Evolutionary conservation across 1,140 invertebrate genomes (phyloP).

Genomic region (Maniola jurtina): DNA sequence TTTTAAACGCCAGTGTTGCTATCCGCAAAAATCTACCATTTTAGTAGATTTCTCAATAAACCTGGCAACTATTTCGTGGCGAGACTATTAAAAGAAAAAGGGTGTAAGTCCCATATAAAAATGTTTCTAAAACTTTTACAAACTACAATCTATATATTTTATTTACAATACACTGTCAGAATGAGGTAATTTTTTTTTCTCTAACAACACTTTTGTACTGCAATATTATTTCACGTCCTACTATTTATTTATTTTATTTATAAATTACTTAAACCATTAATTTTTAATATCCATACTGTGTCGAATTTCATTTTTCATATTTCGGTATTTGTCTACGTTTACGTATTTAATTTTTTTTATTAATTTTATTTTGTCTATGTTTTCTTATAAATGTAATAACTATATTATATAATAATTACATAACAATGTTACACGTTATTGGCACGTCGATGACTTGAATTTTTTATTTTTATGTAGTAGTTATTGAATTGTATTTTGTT

Average conservation of each 20-base stretch:
- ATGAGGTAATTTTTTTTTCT: conserved; percentile 63
- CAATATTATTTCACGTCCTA: conserved; percentile 45
- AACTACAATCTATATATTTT: conserved; percentile 47
- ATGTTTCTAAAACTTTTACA: conserved; percentile 42
- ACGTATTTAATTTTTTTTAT: conserved; percentile 47
- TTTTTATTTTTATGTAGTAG: conserved; percentile 33
- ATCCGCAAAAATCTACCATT: neutral
- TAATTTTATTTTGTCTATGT: conserved; percentile 38
- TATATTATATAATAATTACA: conserved; percentile 64
- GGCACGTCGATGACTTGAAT: conserved; percentile 64
- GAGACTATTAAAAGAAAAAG: conserved; percentile 24
- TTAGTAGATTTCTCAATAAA: conserved; percentile 14
- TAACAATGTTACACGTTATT: conserved; percentile 66
- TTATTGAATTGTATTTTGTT: neutral
- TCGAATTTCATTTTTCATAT: conserved; percentile 42
- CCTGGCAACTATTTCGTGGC: conserved; percentile 31
- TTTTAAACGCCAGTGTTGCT: conserved; percentile 32
- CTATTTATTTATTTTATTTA: conserved; percentile 39
- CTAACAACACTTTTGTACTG: conserved; percentile 60
- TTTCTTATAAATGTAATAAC: conserved; percentile 73
- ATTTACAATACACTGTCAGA: conserved; percentile 70
- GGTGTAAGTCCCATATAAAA: conserved; percentile 42
- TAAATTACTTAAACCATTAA: conserved; percentile 45
- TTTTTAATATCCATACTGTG: conserved; percentile 64
- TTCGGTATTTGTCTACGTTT: conserved; percentile 46